Percentiles rank a stretch among this genome's conserved stretches.
These are phyloP conservation scores for Ochropacha duplaris DNA, from an alignment of 2,888 invertebrate genomes.

Conservation along the genomic window DNA sequence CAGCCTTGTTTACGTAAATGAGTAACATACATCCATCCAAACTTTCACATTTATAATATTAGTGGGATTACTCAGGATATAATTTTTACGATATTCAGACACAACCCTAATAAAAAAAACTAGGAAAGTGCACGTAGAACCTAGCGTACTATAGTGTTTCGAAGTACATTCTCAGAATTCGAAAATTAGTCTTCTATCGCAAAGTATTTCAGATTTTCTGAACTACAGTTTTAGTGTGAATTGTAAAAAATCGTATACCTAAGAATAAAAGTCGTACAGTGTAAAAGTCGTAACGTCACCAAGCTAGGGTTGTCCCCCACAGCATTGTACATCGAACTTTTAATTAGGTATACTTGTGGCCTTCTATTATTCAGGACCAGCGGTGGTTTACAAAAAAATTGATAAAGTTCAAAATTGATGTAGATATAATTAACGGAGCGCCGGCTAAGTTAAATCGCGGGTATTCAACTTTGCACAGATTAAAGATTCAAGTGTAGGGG, in stretches of 20 bases:
- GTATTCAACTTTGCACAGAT: background rate
- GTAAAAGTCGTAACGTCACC: background rate
- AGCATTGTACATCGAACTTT: slow-evolving; percentile 27
- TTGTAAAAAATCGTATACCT: background rate
- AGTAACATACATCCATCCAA: too few species aligned
- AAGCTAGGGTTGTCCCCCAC: slow-evolving; percentile 12
- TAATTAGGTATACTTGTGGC: slow-evolving; percentile 28
- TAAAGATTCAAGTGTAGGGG: background rate
- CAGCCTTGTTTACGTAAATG: too few species aligned
- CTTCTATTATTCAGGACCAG: slow-evolving; percentile 26
- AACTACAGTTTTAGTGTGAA: too few species aligned
- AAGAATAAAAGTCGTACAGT: background rate
- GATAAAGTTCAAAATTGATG: slow-evolving; percentile 2
- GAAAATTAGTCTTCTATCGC: too few species aligned
- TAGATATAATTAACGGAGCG: background rate
- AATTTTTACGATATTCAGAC: too few species aligned
- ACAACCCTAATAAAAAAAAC: too few species aligned
- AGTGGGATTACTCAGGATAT: too few species aligned
- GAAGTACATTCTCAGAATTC: too few species aligned
- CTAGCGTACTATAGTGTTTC: too few species aligned
- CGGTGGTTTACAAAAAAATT: slow-evolving; percentile 5
- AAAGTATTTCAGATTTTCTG: too few species aligned
- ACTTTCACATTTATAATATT: too few species aligned
- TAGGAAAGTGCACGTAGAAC: too few species aligned
- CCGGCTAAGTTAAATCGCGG: background rate